Evolutionary conservation across 2,113 vertebrate genomes (phyloP).

Genomic region (Ptilorrhoa leucosticta): DNA sequence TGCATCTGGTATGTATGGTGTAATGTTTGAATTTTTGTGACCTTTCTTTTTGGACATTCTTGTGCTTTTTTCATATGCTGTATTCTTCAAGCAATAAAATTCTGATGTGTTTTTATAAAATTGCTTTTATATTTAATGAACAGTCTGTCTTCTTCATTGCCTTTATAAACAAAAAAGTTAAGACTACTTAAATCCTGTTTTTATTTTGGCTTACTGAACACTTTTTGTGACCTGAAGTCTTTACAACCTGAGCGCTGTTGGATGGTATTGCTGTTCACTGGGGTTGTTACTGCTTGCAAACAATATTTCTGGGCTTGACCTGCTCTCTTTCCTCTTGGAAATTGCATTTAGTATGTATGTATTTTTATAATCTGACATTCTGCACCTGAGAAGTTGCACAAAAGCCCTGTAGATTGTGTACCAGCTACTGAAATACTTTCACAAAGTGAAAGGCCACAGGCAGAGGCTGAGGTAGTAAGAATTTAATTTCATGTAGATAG

Average conservation of each 20-base stretch:
- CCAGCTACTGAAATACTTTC: not conserved
- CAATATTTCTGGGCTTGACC: not conserved
- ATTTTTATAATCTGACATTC: not conserved
- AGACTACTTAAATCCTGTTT: not conserved
- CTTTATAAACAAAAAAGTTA: not conserved
- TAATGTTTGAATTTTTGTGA: slow-evolving; percentile 83
- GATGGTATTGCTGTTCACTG: not conserved
- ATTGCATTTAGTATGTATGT: not conserved
- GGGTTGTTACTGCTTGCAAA: not conserved
- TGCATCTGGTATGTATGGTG: slow-evolving; percentile 85
- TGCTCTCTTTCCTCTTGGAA: not conserved
- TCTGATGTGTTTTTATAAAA: slow-evolving; percentile 88
- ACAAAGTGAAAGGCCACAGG: not conserved
- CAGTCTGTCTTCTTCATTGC: slow-evolving; percentile 41
- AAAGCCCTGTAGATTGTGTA: not conserved
- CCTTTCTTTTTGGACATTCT: slow-evolving; percentile 82
- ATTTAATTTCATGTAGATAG: not conserved
- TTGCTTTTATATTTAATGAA: slow-evolving; percentile 75
- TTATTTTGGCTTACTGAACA: slow-evolving; percentile 10
- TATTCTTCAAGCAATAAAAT: slow-evolving; percentile 99
- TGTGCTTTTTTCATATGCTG: slow-evolving; percentile 88
- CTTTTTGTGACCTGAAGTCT: not conserved
- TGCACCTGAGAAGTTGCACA: not conserved
- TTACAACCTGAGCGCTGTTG: not conserved
- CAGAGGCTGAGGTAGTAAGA: not conserved